Percentiles rank a stretch among this genome's conserved stretches.
These are phyloP conservation scores for Hydrozoanthus gracilis DNA, from an alignment of 92 coral and sea anemone species.

Conservation along the genomic window DNA sequence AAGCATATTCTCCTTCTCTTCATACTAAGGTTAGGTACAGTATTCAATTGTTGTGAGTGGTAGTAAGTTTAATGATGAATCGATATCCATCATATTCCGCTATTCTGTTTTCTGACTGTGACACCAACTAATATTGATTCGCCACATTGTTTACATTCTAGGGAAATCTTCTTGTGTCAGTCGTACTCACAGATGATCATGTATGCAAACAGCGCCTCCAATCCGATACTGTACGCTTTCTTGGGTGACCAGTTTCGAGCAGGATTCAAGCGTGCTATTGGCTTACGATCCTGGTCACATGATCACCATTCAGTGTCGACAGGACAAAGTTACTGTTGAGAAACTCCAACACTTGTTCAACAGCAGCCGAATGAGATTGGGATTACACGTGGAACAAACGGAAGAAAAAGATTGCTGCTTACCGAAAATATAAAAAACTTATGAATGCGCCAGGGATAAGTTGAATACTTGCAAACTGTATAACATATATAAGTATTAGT, in stretches of 20 bases:
- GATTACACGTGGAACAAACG: too few species aligned
- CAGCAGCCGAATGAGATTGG: too few species aligned
- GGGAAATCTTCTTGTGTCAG: slow-evolving; percentile 59
- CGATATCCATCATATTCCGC: neutral
- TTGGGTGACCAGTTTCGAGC: slow-evolving; percentile 90
- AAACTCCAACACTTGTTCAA: neutral
- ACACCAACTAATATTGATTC: neutral
- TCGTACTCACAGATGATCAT: slow-evolving; percentile 82
- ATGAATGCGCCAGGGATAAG: too few species aligned
- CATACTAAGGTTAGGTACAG: too few species aligned
- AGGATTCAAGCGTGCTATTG: slow-evolving; percentile 88
- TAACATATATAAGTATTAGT: too few species aligned
- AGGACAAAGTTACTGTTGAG: slow-evolving; percentile 33
- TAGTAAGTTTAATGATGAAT: neutral
- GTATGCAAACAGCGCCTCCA: slow-evolving; percentile 94
- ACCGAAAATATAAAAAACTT: too few species aligned
- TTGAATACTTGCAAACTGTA: too few species aligned
- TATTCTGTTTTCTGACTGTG: neutral
- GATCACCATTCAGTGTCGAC: slow-evolving; percentile 35
- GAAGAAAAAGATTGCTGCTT: too few species aligned
- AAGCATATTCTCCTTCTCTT: too few species aligned
- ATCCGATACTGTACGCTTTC: slow-evolving; percentile 94
- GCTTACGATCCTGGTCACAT: slow-evolving; percentile 33
- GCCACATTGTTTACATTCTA: slow-evolving; percentile 1
- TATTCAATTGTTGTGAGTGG: neutral